These are phyloP conservation scores for Pelmatolapia mariae DNA, from an alignment of 2,113 vertebrate genomes.

Conservation along the genomic window DNA sequence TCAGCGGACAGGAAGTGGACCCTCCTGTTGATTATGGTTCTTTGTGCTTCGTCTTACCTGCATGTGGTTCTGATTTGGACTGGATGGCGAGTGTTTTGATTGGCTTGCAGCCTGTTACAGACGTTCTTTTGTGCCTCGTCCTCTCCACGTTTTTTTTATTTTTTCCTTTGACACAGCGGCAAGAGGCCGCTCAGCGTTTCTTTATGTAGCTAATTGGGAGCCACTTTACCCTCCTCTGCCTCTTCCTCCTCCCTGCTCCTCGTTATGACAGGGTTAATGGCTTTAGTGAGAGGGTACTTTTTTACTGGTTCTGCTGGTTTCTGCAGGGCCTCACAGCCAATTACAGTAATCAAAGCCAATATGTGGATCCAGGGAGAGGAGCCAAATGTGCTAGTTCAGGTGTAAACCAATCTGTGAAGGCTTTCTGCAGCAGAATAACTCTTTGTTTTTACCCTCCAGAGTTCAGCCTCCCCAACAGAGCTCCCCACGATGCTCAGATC, in stretches of 20 bases:
- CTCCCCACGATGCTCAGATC: background rate
- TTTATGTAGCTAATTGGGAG: constrained; percentile 38
- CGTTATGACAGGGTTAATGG: constrained; percentile 53
- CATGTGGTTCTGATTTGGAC: constrained; percentile 72
- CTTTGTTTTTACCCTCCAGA: constrained; percentile 22
- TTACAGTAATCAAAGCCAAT: constrained; percentile 59
- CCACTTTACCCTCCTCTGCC: constrained; percentile 9
- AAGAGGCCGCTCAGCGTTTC: constrained; percentile 21
- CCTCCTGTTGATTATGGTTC: constrained; percentile 47
- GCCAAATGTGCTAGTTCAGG: constrained; percentile 30
- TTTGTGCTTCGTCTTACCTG: constrained; percentile 19
- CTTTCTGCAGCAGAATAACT: constrained; percentile 27
- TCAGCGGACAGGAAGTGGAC: constrained; percentile 60
- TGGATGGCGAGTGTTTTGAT: constrained; percentile 63
- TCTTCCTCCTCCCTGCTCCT: background rate
- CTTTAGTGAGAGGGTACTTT: constrained; percentile 28
- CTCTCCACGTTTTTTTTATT: constrained; percentile 10
- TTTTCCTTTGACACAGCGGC: constrained; percentile 41
- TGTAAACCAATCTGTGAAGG: constrained; percentile 27
- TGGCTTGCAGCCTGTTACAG: constrained; percentile 52
- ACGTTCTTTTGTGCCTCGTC: constrained; percentile 42
- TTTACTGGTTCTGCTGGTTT: constrained; percentile 27
- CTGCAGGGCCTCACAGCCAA: constrained; percentile 48
- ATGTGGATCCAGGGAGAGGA: background rate
- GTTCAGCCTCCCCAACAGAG: background rate